These are phyloP conservation scores for Tupiocoris notatus DNA, from an alignment of 2,888 invertebrate species.

Conservation along the genomic window DNA sequence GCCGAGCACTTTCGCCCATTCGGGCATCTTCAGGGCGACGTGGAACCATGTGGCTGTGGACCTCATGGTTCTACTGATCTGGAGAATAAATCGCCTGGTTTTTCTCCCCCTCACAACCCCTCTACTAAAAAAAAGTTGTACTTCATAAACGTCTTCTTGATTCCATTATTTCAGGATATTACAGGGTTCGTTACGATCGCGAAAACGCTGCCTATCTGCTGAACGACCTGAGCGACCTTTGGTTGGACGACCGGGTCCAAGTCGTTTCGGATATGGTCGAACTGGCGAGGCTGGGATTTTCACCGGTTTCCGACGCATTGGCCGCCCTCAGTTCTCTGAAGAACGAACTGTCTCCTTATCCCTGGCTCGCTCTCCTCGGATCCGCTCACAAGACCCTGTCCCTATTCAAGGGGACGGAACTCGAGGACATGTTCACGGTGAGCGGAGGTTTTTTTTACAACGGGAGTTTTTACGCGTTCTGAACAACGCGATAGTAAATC, in stretches of 20 bases:
- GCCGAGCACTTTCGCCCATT: too few species aligned
- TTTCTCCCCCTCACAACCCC: too few species aligned
- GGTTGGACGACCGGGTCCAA: slow-evolving; percentile 41
- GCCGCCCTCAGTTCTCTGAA: slow-evolving; percentile 37
- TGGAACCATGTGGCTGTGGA: too few species aligned
- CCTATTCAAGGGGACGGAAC: slow-evolving; percentile 39
- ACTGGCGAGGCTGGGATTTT: slow-evolving; percentile 38
- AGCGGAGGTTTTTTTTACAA: too few species aligned
- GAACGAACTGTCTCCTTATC: slow-evolving; percentile 38
- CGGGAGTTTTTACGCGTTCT: too few species aligned
- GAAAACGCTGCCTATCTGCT: slow-evolving; percentile 40
- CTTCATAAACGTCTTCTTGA: too few species aligned
- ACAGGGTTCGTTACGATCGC: slow-evolving; percentile 40
- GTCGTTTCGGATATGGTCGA: slow-evolving; percentile 44
- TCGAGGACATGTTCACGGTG: slow-evolving; percentile 41
- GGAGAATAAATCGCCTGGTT: too few species aligned
- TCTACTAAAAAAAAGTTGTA: too few species aligned
- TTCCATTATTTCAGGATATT: slow-evolving; percentile 44
- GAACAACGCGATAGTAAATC: too few species aligned
- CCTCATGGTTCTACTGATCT: too few species aligned
- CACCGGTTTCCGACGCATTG: slow-evolving; percentile 40
- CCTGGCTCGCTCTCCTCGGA: slow-evolving; percentile 43
- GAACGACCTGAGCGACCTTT: slow-evolving; percentile 37
- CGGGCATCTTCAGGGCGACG: too few species aligned
- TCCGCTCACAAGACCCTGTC: slow-evolving; percentile 39